A percentile compares a stretch with the other conserved stretches of the same genome.
Evolutionary conservation across 2,113 vertebrate genomes (phyloP).

Genomic region (Lycocorax pyrrhopterus): DNA sequence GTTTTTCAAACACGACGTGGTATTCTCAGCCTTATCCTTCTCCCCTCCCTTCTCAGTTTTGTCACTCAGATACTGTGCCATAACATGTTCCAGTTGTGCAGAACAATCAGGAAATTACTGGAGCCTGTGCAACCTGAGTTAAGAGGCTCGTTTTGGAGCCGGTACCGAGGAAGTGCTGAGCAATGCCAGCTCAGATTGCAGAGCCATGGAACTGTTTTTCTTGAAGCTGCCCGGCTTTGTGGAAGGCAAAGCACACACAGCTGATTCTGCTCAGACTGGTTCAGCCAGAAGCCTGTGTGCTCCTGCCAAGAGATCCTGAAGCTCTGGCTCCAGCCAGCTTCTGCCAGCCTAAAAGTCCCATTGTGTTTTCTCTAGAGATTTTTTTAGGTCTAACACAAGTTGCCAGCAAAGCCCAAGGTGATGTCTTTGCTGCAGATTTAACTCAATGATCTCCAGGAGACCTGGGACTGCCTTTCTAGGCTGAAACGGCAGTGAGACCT

Average conservation of each 20-base stretch:
- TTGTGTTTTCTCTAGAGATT: not conserved
- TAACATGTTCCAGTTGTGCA: not conserved
- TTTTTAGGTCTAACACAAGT: not conserved
- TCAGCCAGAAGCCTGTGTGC: not conserved
- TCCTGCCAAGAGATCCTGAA: not conserved
- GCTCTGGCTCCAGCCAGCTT: not conserved
- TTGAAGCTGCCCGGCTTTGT: not conserved
- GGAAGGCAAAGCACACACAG: not conserved
- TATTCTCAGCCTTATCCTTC: not conserved
- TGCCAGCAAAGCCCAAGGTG: not conserved
- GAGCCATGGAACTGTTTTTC: not conserved
- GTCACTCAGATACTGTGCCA: not conserved
- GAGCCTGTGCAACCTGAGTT: not conserved
- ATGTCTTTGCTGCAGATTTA: not conserved
- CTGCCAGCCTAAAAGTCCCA: not conserved
- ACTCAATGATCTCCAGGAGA: not conserved
- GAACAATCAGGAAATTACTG: not conserved
- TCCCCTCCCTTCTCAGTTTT: not conserved
- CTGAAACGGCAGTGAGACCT: not conserved
- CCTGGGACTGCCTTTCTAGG: not conserved
- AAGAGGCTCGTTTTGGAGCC: fast-evolving
- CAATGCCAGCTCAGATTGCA: not conserved
- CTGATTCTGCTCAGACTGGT: not conserved
- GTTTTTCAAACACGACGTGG: not conserved
- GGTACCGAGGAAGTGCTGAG: not conserved